Conservation (phyloP, 1,140 invertebrate genomes). For the Magallana gigas region DNA sequence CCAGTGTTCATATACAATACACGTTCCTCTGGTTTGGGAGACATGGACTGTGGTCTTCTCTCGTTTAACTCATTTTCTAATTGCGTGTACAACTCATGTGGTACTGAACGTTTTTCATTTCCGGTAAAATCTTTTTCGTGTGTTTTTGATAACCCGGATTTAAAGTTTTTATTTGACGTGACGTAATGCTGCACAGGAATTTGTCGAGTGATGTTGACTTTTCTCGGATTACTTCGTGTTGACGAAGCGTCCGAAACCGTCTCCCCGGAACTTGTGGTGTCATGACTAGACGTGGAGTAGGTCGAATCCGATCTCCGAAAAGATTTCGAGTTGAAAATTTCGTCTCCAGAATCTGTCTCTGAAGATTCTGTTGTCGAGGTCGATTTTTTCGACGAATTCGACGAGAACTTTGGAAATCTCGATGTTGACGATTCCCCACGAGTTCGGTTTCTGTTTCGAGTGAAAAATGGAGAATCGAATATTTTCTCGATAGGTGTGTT, state of each 20-base stretch:
- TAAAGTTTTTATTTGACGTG: slow-evolving; percentile 44
- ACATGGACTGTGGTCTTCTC: slow-evolving; percentile 47
- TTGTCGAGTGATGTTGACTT: slow-evolving; percentile 10
- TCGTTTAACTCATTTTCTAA: slow-evolving; percentile 28
- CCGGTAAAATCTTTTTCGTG: slow-evolving; percentile 50
- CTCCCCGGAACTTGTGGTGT: slow-evolving; percentile 54
- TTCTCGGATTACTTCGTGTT: slow-evolving; percentile 39
- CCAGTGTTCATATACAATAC: neutral
- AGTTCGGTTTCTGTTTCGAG: slow-evolving; percentile 15
- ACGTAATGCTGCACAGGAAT: slow-evolving; percentile 31
- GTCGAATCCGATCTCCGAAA: slow-evolving; percentile 54
- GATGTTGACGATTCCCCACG: slow-evolving; percentile 5
- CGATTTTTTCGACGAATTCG: slow-evolving; percentile 26
- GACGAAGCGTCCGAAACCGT: slow-evolving; percentile 50
- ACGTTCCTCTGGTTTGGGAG: slow-evolving; percentile 26
- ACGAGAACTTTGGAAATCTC: slow-evolving; percentile 42
- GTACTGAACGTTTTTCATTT: slow-evolving; percentile 55
- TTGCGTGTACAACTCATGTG: slow-evolving; percentile 50
- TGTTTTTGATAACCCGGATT: slow-evolving; percentile 48
- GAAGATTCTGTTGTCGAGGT: slow-evolving; percentile 18
- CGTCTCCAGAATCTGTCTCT: slow-evolving; percentile 47
- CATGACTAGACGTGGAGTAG: slow-evolving; percentile 57
- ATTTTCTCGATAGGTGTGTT: slow-evolving; percentile 45
- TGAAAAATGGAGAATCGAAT: slow-evolving; percentile 47
- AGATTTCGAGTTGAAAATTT: slow-evolving; percentile 42